Evolutionary conservation across 2,113 vertebrate genomes (phyloP), one percentile per base, ranked within the genome.

Genomic region (Riparia riparia): DNA sequence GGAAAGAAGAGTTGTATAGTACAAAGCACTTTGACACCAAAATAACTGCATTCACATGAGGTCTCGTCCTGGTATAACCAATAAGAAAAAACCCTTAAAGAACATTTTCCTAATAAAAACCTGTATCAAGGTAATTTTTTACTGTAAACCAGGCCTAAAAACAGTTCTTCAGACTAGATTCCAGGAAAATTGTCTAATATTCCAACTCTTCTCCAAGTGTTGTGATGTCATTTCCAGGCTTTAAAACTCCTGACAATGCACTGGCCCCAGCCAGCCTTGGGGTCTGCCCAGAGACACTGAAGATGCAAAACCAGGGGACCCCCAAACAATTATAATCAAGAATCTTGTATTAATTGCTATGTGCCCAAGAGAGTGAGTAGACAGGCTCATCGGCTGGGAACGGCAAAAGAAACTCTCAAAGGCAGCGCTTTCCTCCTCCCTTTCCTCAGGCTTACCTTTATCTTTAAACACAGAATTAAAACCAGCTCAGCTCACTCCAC

Each of bases 391-490:
- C 7, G 2, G 56, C n/a, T 72, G 66, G 61, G 45, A 94, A 91
- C 14, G 26, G 74, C 45, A 82, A 82, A 95, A 93, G 77, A 82
- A 93, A 93, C 66, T 82, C 86, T 72, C 73, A 94, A 87, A 89
- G 66, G 34, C 65, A 92, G 61, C 68, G 63, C 44, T 58, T 47
- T 86, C 63, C 60, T 81, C 84, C 86, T 87, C 89, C 78, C 66
- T 85, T 91, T 97, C 84, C 71, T 94, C 71, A 54, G 71, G 82
- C 70, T 82, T 57, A 50, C 29, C 26, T 88, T 72, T 85, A 65
- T 29, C 91, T 89, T 71, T 73, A 57, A 90, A 89, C 47, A 66
- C 37, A 60, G 31, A 95, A 77, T 42, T 63, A 39, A 93, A 88
- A 80, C 7, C 58, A 93, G 73, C 5, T 32, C 31, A 61, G 84